These are phyloP conservation scores for Melozone crissalis DNA, from an alignment of 2,113 vertebrate species.

Conservation along the genomic window DNA sequence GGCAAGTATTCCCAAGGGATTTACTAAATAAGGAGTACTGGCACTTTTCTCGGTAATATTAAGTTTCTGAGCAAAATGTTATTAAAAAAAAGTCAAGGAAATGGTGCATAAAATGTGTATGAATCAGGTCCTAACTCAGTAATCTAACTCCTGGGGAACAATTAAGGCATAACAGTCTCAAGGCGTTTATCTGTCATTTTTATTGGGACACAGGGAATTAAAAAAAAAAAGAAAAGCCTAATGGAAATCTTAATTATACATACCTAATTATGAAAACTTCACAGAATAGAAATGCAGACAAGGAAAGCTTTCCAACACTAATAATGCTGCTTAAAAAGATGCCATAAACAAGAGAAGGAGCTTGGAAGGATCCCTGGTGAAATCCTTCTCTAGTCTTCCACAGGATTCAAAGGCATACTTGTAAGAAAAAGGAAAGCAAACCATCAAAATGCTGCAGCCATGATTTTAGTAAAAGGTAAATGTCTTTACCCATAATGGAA, in stretches of 20 bases:
- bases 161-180: slow-evolving; percentile 62
- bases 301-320: neutral
- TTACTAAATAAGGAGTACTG: slow-evolving; percentile 44
- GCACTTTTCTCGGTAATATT: slow-evolving; percentile 10
- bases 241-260: slow-evolving; percentile 68
- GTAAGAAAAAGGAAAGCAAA: neutral
- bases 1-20: neutral
- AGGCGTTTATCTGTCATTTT: slow-evolving; percentile 65
- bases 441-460: neutral
- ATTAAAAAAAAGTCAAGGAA: slow-evolving; percentile 19
- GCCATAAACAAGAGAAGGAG: neutral
- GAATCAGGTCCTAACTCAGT: slow-evolving; percentile 37
- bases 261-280: slow-evolving; percentile 59
- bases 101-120: slow-evolving; percentile 59
- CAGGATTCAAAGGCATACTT: neutral
- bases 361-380: neutral
- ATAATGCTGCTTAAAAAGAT: slow-evolving; percentile 13
- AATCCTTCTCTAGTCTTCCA: neutral
- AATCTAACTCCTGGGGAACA: slow-evolving; percentile 62
- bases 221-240: neutral
- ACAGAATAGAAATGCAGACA: slow-evolving; percentile 9
- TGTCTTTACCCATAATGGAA: neutral
- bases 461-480: neutral
- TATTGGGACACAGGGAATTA: slow-evolving; percentile 46
- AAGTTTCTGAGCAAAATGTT: slow-evolving; percentile 45